These are phyloP conservation scores for Nycticebus coucang DNA, from an alignment of 2,113 vertebrate species.

Conservation along the genomic window DNA sequence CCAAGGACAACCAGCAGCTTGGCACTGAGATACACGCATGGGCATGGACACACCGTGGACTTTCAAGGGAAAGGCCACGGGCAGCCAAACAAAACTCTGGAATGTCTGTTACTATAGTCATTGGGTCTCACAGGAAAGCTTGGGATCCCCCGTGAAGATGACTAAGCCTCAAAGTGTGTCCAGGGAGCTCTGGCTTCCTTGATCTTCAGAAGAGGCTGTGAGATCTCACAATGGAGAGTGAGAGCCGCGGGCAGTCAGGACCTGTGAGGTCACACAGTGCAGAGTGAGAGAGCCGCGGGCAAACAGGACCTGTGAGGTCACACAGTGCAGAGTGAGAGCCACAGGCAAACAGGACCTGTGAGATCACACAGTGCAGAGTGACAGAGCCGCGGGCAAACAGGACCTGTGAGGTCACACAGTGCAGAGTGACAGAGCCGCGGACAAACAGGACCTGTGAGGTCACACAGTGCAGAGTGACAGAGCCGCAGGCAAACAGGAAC, in stretches of 20 bases:
- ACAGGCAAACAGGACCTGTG: too few species aligned
- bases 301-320: too few species aligned
- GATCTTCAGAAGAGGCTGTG: neutral
- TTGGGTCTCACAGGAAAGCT: neutral
- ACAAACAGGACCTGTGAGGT: too few species aligned
- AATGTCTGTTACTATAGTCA: neutral
- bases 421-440: too few species aligned
- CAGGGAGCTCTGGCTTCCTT: neutral
- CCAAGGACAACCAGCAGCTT: neutral
- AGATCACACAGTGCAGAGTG: neutral
- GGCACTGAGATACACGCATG: rapidly evolving
- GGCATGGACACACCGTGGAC: rapidly evolving
- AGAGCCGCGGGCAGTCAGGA: neutral
- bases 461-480: too few species aligned
- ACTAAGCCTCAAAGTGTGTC: neutral
- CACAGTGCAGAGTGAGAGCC: too few species aligned
- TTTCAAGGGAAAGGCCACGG: rapidly evolving
- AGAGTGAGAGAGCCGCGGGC: too few species aligned
- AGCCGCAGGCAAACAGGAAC: too few species aligned
- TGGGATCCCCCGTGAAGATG: neutral
- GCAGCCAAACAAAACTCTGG: rapidly evolving
- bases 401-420: too few species aligned
- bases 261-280: too few species aligned
- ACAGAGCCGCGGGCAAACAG: neutral
- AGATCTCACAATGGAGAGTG: neutral